These are phyloP conservation scores for Pasiphila rectangulata DNA, from an alignment of 2,888 invertebrate genomes.

Conservation along the genomic window DNA sequence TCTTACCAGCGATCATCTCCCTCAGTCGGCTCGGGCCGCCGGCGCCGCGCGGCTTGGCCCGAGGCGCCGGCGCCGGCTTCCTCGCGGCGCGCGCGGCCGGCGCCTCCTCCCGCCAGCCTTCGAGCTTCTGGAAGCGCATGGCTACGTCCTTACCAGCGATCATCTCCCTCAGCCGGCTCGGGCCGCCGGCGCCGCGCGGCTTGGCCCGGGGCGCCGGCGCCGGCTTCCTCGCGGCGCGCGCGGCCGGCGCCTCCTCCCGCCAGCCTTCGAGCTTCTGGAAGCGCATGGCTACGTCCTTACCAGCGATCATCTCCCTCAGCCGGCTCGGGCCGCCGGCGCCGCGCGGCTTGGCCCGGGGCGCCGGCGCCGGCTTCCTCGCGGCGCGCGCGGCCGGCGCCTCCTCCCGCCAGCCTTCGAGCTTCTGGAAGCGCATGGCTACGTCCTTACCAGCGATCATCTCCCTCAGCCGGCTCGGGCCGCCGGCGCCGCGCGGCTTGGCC, in stretches of 20 bases:
- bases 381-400: conserved; percentile 56
- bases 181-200: conserved; percentile 26
- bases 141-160: conserved; percentile 58
- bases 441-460: no score
- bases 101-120: neutral
- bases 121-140: conserved; percentile 55
- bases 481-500: no score
- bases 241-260: neutral
- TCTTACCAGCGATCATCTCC: no score
- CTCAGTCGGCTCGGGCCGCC: no score
- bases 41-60: no score
- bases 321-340: conserved; percentile 44
- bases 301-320: conserved; percentile 65
- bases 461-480: no score
- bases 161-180: conserved; percentile 59
- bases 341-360: conserved; percentile 17
- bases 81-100: neutral
- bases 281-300: conserved; percentile 38
- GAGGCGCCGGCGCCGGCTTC: no score
- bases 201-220: conserved; percentile 20
- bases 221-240: neutral
- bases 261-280: conserved; percentile 60
- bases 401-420: conserved; percentile 76
- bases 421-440: conserved; percentile 82
- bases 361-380: conserved; percentile 17